These are phyloP conservation scores for Alouatta palliata DNA, from an alignment of 2,113 vertebrate species.

Conservation along the genomic window DNA sequence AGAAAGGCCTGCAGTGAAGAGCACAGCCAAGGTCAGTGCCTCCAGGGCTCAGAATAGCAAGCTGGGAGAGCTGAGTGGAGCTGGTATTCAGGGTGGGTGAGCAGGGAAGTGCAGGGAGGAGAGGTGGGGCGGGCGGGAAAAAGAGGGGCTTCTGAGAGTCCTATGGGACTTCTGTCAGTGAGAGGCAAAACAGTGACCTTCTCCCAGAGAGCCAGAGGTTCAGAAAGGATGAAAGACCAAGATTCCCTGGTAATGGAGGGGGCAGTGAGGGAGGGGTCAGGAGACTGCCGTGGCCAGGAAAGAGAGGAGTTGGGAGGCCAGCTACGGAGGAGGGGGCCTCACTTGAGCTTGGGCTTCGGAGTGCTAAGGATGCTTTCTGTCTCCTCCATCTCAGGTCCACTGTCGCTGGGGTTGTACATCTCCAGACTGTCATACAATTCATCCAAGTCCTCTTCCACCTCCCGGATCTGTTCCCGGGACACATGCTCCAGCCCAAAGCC, in stretches of 20 bases:
- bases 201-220: neutral
- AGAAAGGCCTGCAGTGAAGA: slow-evolving; percentile 89
- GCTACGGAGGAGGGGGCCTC: neutral
- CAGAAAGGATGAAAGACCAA: neutral
- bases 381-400: slow-evolving; percentile 95
- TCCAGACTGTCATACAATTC: slow-evolving; percentile 95
- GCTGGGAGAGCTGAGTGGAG: neutral
- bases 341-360: slow-evolving; percentile 94
- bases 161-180: neutral
- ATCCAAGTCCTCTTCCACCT: slow-evolving; percentile 94
- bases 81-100: neutral
- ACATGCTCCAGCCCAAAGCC: slow-evolving; percentile 94
- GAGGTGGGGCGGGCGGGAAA: neutral
- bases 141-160: neutral
- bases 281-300: neutral
- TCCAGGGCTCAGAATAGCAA: neutral
- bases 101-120: neutral
- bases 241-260: neutral
- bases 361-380: slow-evolving; percentile 96
- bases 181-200: neutral
- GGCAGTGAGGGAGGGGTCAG: neutral
- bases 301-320: neutral
- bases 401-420: slow-evolving; percentile 97
- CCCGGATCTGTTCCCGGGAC: slow-evolving; percentile 94
- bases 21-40: slow-evolving; percentile 25